Evolutionary conservation across 2,888 invertebrate genomes (phyloP).

Genomic region (Rhingia campestris): DNA sequence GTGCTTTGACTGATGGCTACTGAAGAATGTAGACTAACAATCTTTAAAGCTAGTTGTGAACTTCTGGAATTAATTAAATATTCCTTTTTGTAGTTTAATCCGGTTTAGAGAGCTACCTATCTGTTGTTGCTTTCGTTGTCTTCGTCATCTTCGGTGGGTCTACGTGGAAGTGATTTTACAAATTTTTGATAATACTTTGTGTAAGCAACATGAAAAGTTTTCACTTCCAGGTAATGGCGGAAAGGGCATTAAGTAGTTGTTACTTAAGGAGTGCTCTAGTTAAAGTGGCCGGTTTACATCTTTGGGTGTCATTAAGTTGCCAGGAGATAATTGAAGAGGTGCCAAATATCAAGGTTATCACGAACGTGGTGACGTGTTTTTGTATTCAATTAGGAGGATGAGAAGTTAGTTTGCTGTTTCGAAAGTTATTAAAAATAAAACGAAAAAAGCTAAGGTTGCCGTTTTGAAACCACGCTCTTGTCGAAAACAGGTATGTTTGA

Average conservation of each 20-base stretch:
- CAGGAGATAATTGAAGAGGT: not conserved
- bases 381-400: not conserved
- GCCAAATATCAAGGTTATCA: not conserved
- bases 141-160: not conserved
- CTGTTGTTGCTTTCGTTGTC: not conserved
- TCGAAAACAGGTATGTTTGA: too few species aligned
- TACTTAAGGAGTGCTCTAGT: not conserved
- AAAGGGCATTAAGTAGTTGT: not conserved
- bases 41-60: slow-evolving; percentile 38
- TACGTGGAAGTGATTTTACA: not conserved
- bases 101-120: slow-evolving; percentile 1
- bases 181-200: not conserved
- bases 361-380: not conserved
- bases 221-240: not conserved
- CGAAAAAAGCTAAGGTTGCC: too few species aligned
- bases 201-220: not conserved
- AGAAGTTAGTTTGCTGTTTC: not conserved
- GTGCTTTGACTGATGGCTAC: slow-evolving; percentile 28
- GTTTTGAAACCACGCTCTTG: too few species aligned
- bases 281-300: not conserved
- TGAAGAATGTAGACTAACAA: slow-evolving; percentile 15
- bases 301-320: not conserved
- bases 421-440: too few species aligned
- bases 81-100: slow-evolving; percentile 30
- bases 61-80: slow-evolving; percentile 47